Evolutionary conservation across 2,113 vertebrate genomes (phyloP).

Genomic region (Pomatorhinus ruficollis): DNA sequence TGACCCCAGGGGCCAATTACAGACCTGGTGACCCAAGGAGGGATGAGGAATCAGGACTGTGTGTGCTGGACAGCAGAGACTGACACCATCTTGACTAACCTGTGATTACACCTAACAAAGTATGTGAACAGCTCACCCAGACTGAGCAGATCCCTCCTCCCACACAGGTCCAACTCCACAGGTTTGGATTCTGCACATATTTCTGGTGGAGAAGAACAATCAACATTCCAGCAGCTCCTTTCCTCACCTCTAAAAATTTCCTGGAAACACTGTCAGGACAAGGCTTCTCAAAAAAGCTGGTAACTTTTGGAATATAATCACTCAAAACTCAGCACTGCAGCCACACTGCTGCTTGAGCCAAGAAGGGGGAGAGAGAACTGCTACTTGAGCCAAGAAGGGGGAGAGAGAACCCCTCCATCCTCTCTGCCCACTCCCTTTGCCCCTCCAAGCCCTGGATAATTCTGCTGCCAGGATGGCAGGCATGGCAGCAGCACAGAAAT

Average conservation of each 20-base stretch:
- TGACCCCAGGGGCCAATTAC: neutral
- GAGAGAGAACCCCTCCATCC: neutral
- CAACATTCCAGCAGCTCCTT: neutral
- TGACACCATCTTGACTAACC: accelerated
- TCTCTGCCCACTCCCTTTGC: neutral
- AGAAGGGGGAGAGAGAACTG: neutral
- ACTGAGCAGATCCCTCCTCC: neutral
- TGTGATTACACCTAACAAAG: neutral
- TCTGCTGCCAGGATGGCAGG: neutral
- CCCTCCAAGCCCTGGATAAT: neutral
- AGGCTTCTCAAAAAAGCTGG: neutral
- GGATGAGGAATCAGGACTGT: accelerated
- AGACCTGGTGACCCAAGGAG: neutral
- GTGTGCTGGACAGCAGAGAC: neutral
- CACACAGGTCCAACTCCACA: neutral
- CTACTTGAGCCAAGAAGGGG: neutral
- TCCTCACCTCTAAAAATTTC: neutral
- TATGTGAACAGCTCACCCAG: neutral
- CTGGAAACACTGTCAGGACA: neutral
- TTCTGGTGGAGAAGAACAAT: neutral
- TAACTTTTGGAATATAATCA: neutral
- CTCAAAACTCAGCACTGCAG: neutral
- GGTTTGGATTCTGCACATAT: neutral
- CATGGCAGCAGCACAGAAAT: accelerated
- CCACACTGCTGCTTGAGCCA: neutral